phyloP scores from a whole-genome alignment of 2,888 invertebrate species.

The Ferrisia virgata region DNA sequence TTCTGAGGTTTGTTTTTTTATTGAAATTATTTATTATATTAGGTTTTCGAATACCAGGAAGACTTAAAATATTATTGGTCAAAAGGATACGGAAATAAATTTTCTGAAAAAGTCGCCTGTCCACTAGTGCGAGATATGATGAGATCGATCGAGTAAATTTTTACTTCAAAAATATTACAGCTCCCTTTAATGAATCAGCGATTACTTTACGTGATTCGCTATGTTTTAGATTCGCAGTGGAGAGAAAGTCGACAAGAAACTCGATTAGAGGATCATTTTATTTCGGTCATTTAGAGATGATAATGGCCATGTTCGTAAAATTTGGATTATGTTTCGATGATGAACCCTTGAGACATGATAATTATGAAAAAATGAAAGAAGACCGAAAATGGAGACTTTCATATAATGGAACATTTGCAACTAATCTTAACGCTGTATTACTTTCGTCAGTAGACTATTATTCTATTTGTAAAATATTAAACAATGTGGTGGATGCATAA shows the following conservation, averaged over 20 bases:
- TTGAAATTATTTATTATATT: slow-evolving; percentile 24
- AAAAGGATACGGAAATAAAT: slow-evolving; percentile 67
- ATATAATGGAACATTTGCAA: slow-evolving; percentile 65
- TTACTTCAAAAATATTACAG: background rate
- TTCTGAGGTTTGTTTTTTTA: background rate
- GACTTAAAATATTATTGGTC: slow-evolving; percentile 73
- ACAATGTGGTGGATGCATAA: background rate
- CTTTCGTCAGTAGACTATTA: background rate
- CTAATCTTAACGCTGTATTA: slow-evolving; percentile 71
- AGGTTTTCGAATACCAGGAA: slow-evolving; percentile 71
- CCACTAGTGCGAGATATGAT: slow-evolving; percentile 70
- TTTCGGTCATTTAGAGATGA: slow-evolving; percentile 65
- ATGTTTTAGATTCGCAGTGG: background rate
- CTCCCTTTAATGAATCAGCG: no score
- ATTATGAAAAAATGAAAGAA: slow-evolving; percentile 58
- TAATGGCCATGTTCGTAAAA: slow-evolving; percentile 55
- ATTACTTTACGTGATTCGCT: no score
- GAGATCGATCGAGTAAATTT: slow-evolving; percentile 50
- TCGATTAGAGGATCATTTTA: slow-evolving; percentile 60
- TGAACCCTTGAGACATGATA: slow-evolving; percentile 62
- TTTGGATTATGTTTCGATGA: slow-evolving; percentile 64
- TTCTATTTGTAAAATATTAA: no score
- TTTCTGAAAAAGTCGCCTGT: slow-evolving; percentile 69
- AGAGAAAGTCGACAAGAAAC: background rate
- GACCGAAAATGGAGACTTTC: slow-evolving; percentile 68